Evolutionary conservation across 37 sponge, comb jelly and placozoan species (phyloP).

Genomic region (Mnemiopsis leidyi): DNA sequence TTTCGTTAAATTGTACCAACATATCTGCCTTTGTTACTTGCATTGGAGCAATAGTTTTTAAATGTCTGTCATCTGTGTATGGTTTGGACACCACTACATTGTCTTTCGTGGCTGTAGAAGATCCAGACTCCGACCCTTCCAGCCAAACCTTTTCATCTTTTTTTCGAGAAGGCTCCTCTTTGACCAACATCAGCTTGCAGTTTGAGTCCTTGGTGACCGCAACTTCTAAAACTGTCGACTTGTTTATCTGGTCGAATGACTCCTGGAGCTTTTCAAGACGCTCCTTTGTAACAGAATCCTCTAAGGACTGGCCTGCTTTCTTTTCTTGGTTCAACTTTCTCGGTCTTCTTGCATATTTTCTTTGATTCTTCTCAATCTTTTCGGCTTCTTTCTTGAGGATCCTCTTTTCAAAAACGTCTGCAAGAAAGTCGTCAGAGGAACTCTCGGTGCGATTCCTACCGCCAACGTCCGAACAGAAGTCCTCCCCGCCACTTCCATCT

Average conservation of each 20-base stretch:
- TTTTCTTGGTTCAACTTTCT: background rate
- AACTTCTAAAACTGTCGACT: constrained; percentile 11
- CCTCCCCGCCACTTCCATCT: background rate
- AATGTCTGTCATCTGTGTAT: background rate
- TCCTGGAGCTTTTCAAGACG: background rate
- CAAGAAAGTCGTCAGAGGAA: background rate
- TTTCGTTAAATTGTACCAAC: constrained; percentile 3
- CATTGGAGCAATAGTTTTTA: background rate
- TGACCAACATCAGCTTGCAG: background rate
- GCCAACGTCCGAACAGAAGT: background rate
- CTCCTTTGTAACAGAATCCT: background rate
- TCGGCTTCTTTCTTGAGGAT: background rate
- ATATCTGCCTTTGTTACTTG: background rate
- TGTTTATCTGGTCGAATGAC: background rate
- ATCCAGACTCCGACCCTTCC: constrained; percentile 11
- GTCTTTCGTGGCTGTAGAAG: background rate
- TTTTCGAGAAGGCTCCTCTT: background rate
- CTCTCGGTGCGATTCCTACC: background rate
- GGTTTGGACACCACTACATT: background rate
- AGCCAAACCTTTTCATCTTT: constrained; percentile 6
- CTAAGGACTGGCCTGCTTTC: background rate
- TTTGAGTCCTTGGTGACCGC: background rate
- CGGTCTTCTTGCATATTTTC: background rate
- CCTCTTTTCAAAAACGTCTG: background rate
- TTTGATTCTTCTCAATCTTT: background rate